Conservation (phyloP, 1,140 invertebrate species). For the Mamestra configurata region DNA sequence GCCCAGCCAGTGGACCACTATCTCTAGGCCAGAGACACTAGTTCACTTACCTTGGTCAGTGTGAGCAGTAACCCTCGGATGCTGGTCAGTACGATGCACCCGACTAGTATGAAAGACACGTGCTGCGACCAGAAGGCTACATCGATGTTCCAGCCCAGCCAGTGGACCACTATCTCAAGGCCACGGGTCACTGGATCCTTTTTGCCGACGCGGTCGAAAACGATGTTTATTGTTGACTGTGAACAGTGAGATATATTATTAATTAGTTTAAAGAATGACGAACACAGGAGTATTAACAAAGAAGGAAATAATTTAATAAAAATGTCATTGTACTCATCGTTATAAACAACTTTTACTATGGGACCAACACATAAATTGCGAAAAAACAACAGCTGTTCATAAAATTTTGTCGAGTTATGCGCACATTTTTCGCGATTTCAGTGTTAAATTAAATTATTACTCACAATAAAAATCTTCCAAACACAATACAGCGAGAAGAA, state of each 20-base stretch:
- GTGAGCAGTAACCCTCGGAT: constrained; percentile 98
- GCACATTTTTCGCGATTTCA: too few species aligned
- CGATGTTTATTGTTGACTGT: constrained; percentile 98
- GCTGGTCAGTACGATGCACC: constrained; percentile 99
- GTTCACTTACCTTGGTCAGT: constrained; percentile 95
- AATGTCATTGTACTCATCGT: too few species aligned
- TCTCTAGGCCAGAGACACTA: too few species aligned
- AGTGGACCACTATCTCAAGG: constrained; percentile 98
- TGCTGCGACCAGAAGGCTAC: constrained; percentile 99
- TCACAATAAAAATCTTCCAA: constrained; percentile 99
- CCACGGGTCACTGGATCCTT: constrained; percentile 99
- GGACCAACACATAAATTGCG: too few species aligned
- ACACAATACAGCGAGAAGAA: constrained; percentile 99
- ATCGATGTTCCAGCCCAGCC: constrained; percentile 98
- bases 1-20: too few species aligned
- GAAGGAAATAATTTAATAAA: too few species aligned
- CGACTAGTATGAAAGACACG: constrained; percentile 98
- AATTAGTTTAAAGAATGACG: too few species aligned
- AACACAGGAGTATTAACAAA: too few species aligned
- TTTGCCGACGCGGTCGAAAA: constrained; percentile 99
- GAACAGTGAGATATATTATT: constrained; percentile 79
- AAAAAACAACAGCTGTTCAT: too few species aligned
- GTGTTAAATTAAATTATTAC: too few species aligned
- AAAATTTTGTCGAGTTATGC: too few species aligned
- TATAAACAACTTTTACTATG: too few species aligned